These are phyloP conservation scores for Syrphus vitripennis DNA, from an alignment of 2,888 invertebrate genomes.

Conservation along the genomic window DNA sequence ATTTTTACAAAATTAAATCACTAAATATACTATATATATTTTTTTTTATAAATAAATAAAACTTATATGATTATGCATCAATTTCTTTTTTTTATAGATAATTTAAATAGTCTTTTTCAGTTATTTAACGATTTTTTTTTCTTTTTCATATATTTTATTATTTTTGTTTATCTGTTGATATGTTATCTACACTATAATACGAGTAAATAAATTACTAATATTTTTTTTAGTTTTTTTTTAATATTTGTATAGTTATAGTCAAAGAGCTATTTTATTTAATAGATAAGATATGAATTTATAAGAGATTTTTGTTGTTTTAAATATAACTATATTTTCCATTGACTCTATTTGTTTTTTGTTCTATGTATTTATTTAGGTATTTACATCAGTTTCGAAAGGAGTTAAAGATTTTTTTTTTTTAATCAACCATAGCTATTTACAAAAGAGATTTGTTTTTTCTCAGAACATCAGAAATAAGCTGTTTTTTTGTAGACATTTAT, in stretches of 20 bases:
- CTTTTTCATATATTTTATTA: neutral
- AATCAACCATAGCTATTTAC: neutral
- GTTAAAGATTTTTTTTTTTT: neutral
- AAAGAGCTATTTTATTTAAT: neutral
- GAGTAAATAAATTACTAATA: neutral
- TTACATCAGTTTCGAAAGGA: neutral
- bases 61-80: neutral
- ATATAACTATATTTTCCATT: neutral
- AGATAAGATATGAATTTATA: neutral
- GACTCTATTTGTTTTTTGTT: neutral
- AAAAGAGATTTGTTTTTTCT: neutral
- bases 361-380: neutral
- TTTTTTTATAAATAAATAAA: neutral
- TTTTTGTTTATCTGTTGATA: neutral
- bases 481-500: neutral
- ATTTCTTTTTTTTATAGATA: neutral
- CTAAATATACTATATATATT: neutral
- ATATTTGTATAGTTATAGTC: neutral
- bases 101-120: neutral
- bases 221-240: neutral
- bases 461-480: neutral
- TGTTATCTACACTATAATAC: conserved; percentile 3
- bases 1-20: conserved; percentile 27
- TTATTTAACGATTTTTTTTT: neutral
- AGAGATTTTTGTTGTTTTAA: neutral